phyloP scores from a whole-genome alignment of 2,888 invertebrate genomes.

The Stenurella melanura region DNA sequence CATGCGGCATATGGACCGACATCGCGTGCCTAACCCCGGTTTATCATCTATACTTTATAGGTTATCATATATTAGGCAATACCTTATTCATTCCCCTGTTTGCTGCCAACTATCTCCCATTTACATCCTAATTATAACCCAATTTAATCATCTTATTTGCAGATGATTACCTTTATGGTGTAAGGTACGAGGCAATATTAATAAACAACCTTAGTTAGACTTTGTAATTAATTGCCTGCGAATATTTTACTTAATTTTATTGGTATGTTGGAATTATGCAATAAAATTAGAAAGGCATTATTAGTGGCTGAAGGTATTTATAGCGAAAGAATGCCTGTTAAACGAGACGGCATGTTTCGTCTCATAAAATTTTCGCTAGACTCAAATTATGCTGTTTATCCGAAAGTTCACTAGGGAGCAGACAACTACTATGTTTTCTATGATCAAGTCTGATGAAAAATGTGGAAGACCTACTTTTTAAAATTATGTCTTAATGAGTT shows the following conservation, averaged over 20 bases:
- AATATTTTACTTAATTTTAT: conserved; percentile 23
- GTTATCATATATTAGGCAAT: conserved; percentile 37
- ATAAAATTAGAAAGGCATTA: not conserved
- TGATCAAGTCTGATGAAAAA: no score
- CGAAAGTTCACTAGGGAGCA: no score
- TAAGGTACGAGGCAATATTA: conserved; percentile 29
- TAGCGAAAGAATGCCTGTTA: no score
- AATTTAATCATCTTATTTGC: conserved; percentile 38
- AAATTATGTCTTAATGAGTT: no score
- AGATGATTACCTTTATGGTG: conserved; percentile 5
- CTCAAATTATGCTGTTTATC: no score
- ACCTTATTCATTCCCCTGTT: conserved; percentile 33
- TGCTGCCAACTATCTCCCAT: conserved; percentile 42
- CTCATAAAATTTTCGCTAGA: no score
- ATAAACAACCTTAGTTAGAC: conserved; percentile 32
- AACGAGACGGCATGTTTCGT: no score
- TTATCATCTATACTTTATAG: conserved; percentile 37
- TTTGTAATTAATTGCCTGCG: conserved; percentile 29
- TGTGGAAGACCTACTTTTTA: no score
- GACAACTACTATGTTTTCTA: no score
- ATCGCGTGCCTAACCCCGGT: conserved; percentile 25
- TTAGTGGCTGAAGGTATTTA: not conserved
- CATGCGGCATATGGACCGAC: conserved; percentile 32
- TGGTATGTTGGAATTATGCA: conserved; percentile 25
- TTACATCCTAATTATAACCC: conserved; percentile 41